Percentiles rank a stretch among this genome's conserved stretches.
phyloP scores from a whole-genome alignment of 2,888 invertebrate genomes.

The Gerris lacustris region DNA sequence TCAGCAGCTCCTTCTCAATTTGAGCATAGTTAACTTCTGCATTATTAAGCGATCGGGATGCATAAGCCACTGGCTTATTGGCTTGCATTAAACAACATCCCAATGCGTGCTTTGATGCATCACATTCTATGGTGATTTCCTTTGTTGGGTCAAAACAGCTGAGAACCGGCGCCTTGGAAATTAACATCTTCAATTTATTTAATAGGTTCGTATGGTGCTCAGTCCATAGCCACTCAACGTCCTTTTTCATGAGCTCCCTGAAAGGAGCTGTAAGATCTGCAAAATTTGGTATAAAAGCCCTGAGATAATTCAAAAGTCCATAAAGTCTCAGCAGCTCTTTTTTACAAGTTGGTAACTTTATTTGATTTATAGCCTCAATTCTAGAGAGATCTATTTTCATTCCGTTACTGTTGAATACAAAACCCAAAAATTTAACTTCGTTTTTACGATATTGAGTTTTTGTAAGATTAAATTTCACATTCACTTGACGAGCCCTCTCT shows the following conservation, averaged over 20 bases:
- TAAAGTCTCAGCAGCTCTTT: neutral
- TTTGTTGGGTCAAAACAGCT: neutral
- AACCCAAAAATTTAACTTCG: neutral
- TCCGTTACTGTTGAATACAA: neutral
- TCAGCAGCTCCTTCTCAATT: neutral
- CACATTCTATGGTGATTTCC: neutral
- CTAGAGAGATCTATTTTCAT: neutral
- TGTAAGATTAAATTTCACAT: neutral
- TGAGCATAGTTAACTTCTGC: neutral
- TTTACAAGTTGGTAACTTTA: neutral
- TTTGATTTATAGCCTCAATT: neutral
- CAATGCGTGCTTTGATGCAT: neutral
- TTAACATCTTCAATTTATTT: neutral
- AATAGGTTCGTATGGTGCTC: neutral
- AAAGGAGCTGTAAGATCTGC: neutral
- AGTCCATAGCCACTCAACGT: neutral
- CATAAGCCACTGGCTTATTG: neutral
- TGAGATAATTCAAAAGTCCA: neutral
- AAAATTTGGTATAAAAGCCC: neutral
- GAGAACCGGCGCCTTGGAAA: neutral
- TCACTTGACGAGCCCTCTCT: conserved; percentile 16
- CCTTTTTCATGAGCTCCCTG: neutral
- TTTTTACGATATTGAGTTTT: neutral
- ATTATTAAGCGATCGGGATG: neutral
- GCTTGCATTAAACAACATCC: neutral